These are phyloP conservation scores for Myrmecophaga tridactyla DNA, from an alignment of 2,113 vertebrate species.

Conservation along the genomic window DNA sequence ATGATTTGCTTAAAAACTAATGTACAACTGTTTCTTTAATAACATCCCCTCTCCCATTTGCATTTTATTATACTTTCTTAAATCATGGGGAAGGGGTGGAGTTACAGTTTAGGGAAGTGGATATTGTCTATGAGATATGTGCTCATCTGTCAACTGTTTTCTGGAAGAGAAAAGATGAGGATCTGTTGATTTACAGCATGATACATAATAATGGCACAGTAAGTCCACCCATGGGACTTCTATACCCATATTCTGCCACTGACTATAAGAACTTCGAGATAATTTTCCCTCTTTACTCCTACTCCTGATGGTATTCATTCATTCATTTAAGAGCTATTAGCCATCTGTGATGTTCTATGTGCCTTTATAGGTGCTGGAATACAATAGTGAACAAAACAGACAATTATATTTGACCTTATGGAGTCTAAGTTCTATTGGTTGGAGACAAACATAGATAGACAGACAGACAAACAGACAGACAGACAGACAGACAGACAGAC, in stretches of 20 bases:
- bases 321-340: background rate
- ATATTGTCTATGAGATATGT: background rate
- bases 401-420: background rate
- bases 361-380: background rate
- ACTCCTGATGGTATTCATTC: background rate
- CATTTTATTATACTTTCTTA: background rate
- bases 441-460: background rate
- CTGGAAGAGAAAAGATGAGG: background rate
- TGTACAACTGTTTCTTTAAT: background rate
- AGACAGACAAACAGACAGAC: too few species aligned
- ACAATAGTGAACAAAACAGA: background rate
- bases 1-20: conserved; percentile 16
- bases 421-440: background rate
- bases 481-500: too few species aligned
- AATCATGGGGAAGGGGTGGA: background rate
- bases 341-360: background rate
- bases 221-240: background rate
- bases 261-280: background rate
- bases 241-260: background rate
- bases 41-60: background rate
- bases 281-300: background rate
- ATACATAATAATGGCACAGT: background rate
- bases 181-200: background rate
- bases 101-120: background rate
- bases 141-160: background rate